phyloP scores from a whole-genome alignment of 2,113 vertebrate genomes.

The Rattus rattus region DNA sequence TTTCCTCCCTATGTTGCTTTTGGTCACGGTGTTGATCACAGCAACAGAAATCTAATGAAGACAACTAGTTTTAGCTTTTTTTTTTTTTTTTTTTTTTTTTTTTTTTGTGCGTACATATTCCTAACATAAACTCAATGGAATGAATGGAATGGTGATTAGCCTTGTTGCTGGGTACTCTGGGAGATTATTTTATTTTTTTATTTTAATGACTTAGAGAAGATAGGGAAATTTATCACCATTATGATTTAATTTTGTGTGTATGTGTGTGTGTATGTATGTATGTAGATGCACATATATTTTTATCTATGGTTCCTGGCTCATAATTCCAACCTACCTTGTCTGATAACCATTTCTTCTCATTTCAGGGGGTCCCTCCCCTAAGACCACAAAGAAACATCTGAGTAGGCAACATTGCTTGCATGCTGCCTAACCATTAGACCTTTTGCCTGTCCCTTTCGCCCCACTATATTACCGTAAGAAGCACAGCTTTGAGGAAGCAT shows the following conservation, averaged over 20 bases:
- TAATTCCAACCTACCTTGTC: neutral
- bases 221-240: neutral
- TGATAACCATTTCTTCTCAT: neutral
- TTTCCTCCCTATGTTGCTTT: no score
- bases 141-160: no score
- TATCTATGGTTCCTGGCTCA: neutral
- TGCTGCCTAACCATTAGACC: neutral
- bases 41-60: neutral
- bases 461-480: neutral
- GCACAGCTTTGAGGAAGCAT: neutral
- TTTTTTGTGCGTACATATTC: neutral
- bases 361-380: neutral
- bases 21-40: neutral
- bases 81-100: neutral
- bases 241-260: neutral
- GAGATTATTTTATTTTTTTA: neutral
- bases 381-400: neutral
- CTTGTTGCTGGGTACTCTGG: neutral
- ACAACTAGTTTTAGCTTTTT: neutral
- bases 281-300: neutral
- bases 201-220: neutral
- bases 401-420: neutral
- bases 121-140: neutral
- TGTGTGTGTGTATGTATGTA: neutral
- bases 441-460: neutral